Conservation (phyloP, 2,888 invertebrate species). For the Synanthedon tipuliformis region DNA sequence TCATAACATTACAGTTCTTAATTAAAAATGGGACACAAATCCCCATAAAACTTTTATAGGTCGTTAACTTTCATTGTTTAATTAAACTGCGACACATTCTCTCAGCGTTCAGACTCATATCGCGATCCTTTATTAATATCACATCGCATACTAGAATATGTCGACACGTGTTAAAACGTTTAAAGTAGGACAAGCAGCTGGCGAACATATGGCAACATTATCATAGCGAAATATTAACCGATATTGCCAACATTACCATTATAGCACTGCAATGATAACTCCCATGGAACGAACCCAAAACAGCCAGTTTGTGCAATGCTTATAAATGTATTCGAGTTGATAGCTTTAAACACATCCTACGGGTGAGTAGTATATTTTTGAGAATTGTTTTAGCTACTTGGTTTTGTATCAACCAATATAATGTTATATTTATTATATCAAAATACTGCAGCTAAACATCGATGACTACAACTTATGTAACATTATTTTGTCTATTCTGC, state of each 20-base stretch:
- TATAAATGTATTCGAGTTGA: too few relatives aligned
- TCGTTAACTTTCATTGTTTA: neutral
- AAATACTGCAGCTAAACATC: too few relatives aligned
- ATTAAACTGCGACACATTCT: neutral
- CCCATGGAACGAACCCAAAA: constrained; percentile 17
- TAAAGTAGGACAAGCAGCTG: constrained; percentile 41
- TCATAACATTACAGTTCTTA: neutral
- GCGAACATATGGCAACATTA: constrained; percentile 33
- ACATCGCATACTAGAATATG: neutral
- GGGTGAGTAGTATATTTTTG: too few relatives aligned
- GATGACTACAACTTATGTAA: too few relatives aligned
- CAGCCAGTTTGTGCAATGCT: constrained; percentile 7
- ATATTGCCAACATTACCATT: constrained; percentile 12
- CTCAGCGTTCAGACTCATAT: neutral
- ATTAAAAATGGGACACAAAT: neutral
- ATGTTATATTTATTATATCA: too few relatives aligned
- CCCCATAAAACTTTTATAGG: neutral
- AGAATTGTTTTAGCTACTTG: too few relatives aligned
- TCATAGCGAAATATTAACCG: constrained; percentile 29
- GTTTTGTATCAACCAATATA: too few relatives aligned
- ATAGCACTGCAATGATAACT: neutral
- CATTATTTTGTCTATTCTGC: too few relatives aligned
- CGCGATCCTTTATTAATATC: constrained; percentile 6
- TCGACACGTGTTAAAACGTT: constrained; percentile 29
- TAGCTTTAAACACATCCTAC: too few relatives aligned